phyloP scores from a whole-genome alignment of 1,140 invertebrate genomes.

The Drosophila elegans region DNA sequence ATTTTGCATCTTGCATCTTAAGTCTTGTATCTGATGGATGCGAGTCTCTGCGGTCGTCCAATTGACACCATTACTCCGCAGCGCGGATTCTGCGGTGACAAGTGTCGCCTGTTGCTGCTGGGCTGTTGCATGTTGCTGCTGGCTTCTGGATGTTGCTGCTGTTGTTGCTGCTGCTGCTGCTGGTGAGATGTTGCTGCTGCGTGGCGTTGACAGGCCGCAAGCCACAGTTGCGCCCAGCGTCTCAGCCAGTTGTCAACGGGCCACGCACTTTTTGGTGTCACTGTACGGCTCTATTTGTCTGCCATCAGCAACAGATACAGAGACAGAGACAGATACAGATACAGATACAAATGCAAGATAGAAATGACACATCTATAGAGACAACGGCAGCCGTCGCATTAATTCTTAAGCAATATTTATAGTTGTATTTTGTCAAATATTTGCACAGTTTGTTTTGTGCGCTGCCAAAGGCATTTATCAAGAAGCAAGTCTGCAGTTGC shows the following conservation, averaged over 20 bases:
- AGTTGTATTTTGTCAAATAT: conserved; percentile 84
- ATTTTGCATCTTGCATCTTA: conserved; percentile 9
- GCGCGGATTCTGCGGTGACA: conserved; percentile 44
- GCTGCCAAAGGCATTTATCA: conserved; percentile 81
- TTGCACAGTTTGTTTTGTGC: conserved; percentile 80
- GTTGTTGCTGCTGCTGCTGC: conserved; percentile 1
- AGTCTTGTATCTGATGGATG: conserved; percentile 53
- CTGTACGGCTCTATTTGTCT: conserved; percentile 75
- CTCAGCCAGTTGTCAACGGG: conserved; percentile 52
- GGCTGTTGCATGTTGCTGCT: conserved; percentile 29
- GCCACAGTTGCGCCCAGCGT: conserved; percentile 48
- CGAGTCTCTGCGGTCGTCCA: conserved; percentile 54
- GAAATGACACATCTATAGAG: conserved; percentile 2
- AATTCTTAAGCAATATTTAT: conserved; percentile 84
- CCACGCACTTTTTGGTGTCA: conserved; percentile 80
- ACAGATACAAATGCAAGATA: conserved; percentile 35
- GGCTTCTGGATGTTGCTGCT: not conserved
- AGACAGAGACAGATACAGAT: conserved; percentile 15
- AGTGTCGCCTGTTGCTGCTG: conserved; percentile 34
- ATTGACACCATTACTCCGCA: conserved; percentile 56
- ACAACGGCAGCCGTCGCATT: conserved; percentile 57
- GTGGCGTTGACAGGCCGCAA: conserved; percentile 48
- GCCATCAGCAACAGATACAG: conserved; percentile 29
- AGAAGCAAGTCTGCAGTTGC: conserved; percentile 36
- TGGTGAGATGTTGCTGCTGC: conserved; percentile 32